Evolutionary conservation across 35 echinoderm and acorn worm species (phyloP), one percentile per base, ranked within the genome.

Genomic region (Ptychodera flava): DNA sequence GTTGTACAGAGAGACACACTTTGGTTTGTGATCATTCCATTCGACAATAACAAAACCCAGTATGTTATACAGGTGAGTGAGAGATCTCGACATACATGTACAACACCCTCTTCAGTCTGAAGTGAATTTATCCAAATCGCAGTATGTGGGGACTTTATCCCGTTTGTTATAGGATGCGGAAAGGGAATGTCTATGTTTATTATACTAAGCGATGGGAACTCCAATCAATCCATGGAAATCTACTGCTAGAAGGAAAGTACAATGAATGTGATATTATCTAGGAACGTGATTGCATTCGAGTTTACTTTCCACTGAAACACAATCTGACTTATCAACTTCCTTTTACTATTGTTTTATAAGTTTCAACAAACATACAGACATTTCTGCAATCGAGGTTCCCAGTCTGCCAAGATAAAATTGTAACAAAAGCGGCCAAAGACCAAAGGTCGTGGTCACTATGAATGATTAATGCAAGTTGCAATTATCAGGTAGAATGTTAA

Each of bases 21-120:
- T 0, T 86, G 92, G n/a, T 97, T 93, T 77, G 93, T 91, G 82
- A 92, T 97, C 31, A 90, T 97, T 86, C 95, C 95, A 1, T 97
- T 97, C 75, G 88, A 90, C 77, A 93, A 93, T 33, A 77, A 89
- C 33, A 78, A 87, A 77, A 84, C 90, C 34, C 95, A 97, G 80
- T 92, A 97, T 87, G 91, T 89, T 30, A 93, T 97, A 34, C 22
- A 91, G 89, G 95, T 97, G 91, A 93, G 89, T 82, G 31, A 30
- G 29, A 77, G 15, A 30, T 6, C 32, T 79, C 32, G 1, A 31
- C n/a, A n/a, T n/a, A n/a, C n/a, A n/a, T n/a, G n/a, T n/a, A n/a
- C n/a, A n/a, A n/a, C n/a, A n/a, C n/a, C n/a, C n/a, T n/a, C n/a
- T 79, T 6, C 29, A 79, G 78, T 79, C 32, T 79, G 78, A 1